These are phyloP conservation scores for Dascillus cervinus DNA, from an alignment of 2,888 invertebrate genomes.

Conservation along the genomic window DNA sequence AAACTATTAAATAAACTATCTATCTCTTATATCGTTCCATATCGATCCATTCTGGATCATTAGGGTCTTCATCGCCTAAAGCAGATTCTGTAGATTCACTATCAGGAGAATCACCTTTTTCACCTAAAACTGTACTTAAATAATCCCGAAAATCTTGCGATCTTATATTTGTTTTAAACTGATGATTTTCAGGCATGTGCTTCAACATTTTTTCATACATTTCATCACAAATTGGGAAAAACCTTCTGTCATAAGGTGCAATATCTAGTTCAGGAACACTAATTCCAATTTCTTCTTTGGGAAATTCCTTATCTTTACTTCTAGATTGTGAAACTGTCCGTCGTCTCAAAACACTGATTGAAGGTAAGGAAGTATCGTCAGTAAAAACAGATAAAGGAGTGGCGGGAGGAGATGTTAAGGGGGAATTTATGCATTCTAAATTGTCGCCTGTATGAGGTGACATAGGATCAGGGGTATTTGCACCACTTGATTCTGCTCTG, in stretches of 20 bases:
- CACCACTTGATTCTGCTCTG: constrained; percentile 60
- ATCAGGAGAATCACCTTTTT: constrained; percentile 33
- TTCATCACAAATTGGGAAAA: constrained; percentile 67
- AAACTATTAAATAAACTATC: constrained; percentile 17
- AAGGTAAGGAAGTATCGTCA: constrained; percentile 22
- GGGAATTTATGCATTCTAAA: constrained; percentile 26
- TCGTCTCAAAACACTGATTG: constrained; percentile 36
- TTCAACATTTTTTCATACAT: constrained; percentile 61
- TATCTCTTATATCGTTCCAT: constrained; percentile 38
- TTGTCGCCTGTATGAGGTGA: constrained; percentile 49
- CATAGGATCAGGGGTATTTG: constrained; percentile 63
- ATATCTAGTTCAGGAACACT: constrained; percentile 40
- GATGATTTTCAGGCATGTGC: constrained; percentile 60
- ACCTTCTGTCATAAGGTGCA: constrained; percentile 66
- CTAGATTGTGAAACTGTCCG: constrained; percentile 48
- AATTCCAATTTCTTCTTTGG: constrained; percentile 31
- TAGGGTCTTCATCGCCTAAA: constrained; percentile 71
- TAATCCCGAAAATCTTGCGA: constrained; percentile 31
- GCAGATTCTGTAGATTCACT: constrained; percentile 51
- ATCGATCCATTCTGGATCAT: constrained; percentile 76
- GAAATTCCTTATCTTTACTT: constrained; percentile 30
- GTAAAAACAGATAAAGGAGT: constrained; percentile 39
- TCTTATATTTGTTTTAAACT: constrained; percentile 31
- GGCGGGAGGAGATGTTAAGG: constrained; percentile 46
- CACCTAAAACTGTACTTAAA: constrained; percentile 28